phyloP scores from a whole-genome alignment of 2,888 invertebrate genomes.

The Criorhina ranunculi region DNA sequence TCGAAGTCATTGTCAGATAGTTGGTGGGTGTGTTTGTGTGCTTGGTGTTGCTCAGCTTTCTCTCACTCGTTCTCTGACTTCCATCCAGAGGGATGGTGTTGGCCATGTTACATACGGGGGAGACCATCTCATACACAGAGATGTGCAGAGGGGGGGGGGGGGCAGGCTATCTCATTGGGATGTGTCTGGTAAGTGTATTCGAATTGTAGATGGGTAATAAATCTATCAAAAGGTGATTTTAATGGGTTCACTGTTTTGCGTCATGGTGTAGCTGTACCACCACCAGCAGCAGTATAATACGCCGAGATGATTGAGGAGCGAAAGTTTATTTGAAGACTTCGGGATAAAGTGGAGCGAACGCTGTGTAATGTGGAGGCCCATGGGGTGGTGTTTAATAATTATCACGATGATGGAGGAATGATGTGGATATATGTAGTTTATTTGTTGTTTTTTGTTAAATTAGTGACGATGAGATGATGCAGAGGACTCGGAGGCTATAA shows the following conservation, averaged over 20 bases:
- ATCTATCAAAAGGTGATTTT: conserved; percentile 82
- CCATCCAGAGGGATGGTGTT: conserved; percentile 28
- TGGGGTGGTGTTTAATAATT: conserved; percentile 75
- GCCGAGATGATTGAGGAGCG: conserved; percentile 73
- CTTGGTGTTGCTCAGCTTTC: conserved; percentile 9
- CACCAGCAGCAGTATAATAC: conserved; percentile 38
- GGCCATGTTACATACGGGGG: conserved; percentile 59
- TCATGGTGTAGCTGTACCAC: conserved; percentile 59
- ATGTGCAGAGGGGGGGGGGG: background rate
- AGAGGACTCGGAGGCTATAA: too few species aligned
- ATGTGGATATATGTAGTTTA: conserved; percentile 68
- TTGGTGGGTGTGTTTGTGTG: conserved; percentile 73
- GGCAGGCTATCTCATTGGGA: conserved; percentile 47
- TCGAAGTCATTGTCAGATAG: conserved; percentile 63
- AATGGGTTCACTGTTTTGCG: conserved; percentile 77
- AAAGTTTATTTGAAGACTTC: conserved; percentile 76
- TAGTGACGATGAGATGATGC: conserved; percentile 21
- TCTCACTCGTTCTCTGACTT: conserved; percentile 10
- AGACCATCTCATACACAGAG: too few species aligned
- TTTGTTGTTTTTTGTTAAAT: conserved; percentile 49
- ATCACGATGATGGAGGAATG: conserved; percentile 73
- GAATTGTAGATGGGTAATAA: conserved; percentile 80
- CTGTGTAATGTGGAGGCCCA: conserved; percentile 77
- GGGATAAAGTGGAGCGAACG: conserved; percentile 67
- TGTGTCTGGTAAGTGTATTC: conserved; percentile 75